Conservation (phyloP, 2,888 invertebrate genomes). For the Oegoconia quadripuncta region DNA sequence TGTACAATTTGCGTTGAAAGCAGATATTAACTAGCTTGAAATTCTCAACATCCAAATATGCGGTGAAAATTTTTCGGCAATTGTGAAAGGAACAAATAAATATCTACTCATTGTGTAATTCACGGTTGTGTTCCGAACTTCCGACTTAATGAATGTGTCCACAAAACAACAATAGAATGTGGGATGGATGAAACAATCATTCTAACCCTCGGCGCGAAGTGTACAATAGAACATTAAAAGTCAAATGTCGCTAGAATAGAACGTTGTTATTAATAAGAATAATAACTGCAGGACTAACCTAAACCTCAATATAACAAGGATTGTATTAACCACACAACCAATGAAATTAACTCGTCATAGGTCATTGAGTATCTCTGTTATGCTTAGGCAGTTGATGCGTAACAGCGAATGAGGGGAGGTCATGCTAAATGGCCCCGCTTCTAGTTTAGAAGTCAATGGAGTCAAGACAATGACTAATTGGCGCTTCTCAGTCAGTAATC, state of each 20-base stretch:
- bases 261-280: too few relatives aligned
- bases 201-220: constrained; percentile 29
- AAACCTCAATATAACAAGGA: too few relatives aligned
- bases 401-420: constrained; percentile 30
- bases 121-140: constrained; percentile 32
- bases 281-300: too few relatives aligned
- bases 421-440: constrained; percentile 28
- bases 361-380: constrained; percentile 29
- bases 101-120: constrained; percentile 40
- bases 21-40: too few relatives aligned
- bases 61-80: constrained; percentile 3
- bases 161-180: constrained; percentile 53
- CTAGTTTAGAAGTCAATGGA: constrained; percentile 33
- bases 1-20: too few relatives aligned
- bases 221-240: constrained; percentile 41
- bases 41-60: constrained; percentile 3
- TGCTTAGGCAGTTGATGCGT: constrained; percentile 22
- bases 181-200: constrained; percentile 37
- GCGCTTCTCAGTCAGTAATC: constrained; percentile 29
- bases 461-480: constrained; percentile 44
- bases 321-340: constrained; percentile 25
- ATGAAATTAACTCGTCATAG: constrained; percentile 20
- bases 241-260: constrained; percentile 19
- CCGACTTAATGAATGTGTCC: constrained; percentile 36
- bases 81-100: constrained; percentile 26